These are phyloP conservation scores for Conops quadrifasciatus DNA, from an alignment of 2,888 invertebrate genomes.

Conservation along the genomic window DNA sequence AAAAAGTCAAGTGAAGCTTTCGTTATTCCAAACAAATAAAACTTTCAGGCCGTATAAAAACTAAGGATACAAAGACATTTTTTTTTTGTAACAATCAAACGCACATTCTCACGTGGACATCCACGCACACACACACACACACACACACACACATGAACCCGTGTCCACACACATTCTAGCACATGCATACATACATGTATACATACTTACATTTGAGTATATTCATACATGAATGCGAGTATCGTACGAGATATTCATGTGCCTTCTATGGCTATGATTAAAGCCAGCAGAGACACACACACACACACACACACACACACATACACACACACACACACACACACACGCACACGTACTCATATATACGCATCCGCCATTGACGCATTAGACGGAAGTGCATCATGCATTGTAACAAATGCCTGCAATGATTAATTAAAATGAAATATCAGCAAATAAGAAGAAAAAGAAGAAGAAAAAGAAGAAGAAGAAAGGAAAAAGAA, in stretches of 20 bases:
- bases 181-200: too few species aligned
- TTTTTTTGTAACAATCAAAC: neutral
- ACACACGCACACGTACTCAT: constrained; percentile 4
- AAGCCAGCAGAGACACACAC: constrained; percentile 38
- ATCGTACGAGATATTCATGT: neutral
- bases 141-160: neutral
- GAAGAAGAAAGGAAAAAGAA: neutral
- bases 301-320: constrained; percentile 34
- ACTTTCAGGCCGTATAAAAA: neutral
- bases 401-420: constrained; percentile 33
- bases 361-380: constrained; percentile 10
- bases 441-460: constrained; percentile 15
- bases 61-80: constrained; percentile 12
- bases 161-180: too few species aligned
- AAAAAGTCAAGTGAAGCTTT: neutral
- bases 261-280: neutral
- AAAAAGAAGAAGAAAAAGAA: neutral
- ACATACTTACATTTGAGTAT: neutral
- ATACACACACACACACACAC: constrained; percentile 22
- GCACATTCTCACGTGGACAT: neutral
- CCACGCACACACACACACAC: too few species aligned
- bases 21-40: constrained; percentile 1
- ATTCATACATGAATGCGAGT: constrained; percentile 1
- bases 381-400: constrained; percentile 6
- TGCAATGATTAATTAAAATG: constrained; percentile 43